Evolutionary conservation across 2,888 invertebrate species (phyloP), one percentile per base, ranked within the genome.

Genomic region (Calameuta pallipes): DNA sequence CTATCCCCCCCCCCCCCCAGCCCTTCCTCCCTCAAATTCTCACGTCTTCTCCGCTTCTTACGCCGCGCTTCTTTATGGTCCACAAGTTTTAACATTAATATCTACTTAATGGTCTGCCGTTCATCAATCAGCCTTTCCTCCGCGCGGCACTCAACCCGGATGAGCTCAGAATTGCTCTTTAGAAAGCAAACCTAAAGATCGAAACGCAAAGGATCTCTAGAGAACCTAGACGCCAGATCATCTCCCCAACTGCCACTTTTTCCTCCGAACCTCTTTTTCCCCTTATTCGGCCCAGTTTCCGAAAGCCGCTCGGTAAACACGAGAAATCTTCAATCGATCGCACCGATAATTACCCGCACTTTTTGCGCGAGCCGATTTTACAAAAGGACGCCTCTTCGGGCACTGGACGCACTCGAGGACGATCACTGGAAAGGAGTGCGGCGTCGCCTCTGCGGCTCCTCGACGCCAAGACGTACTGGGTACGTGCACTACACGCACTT

Each of bases 1-100:
- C 41, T 6, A 15, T 1, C 41, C 41, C 2, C 41, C 41, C 41
- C 41, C 2, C 41, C 41, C 41, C 41, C 4, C 15, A 1, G 4
- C 41, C 41, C 15, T 1, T 6, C 41, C 4, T 0, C 11, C 37
- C 23, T 1, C 37, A 13, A 4, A 1, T 56, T 56, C 56, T 1
- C 23, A 11, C 71, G 13, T 23, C 13, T 30, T 71, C 3, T 31
- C 71, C 13, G 9, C 30, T 15, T 6, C 9, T 56, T 23, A 23
- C 23, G 23, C 56, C 56, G 23, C 9, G 23, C 23, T 56, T 56
- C 56, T 56, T 56, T 23, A 23, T 56, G 23, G 6, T 56, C 23
- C 23, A 23, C 68, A 75, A 79, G 76, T 79, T 79, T 76, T 71
- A 69, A 76, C 79, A 77, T 79, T 79, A 79, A 79, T 79, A 79